Evolutionary conservation across 2,888 invertebrate genomes (phyloP), one percentile per base, ranked within the genome.

Genomic region (Lamellibrachia satsuma): DNA sequence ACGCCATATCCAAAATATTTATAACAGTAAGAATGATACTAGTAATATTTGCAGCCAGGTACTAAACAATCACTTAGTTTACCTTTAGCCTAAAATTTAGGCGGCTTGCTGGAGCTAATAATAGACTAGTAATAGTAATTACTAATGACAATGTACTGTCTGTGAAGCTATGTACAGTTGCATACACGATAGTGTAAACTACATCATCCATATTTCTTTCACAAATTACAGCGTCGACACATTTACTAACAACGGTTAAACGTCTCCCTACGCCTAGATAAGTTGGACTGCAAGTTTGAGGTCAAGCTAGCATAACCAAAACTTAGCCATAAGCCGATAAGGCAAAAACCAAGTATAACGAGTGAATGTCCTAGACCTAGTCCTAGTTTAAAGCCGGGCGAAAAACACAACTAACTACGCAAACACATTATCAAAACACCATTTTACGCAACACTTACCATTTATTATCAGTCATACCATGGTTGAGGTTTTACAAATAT

Each of bases 381-480:
- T n/a, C n/a, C n/a, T 39, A 39, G 39, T 39, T 39, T 39, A 39
- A 39, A 39, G 39, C 39, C 39, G 39, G 39, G 39, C 22, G 22
- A 15, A 75, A 60, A 75, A 75, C 75, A 75, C 75, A 15, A 75
- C 15, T 75, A 75, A 75, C 75, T 75, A 75, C n/a, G 22, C 22
- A 15, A 75, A 22, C 22, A 75, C 75, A 22, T 75, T 75, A 15
- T 75, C n/a, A 22, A 75, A 22, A 75, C 75, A 15, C n/a, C 6
- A 3, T 75, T 75, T 75, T 75, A 6, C 75, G 22, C n/a, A 22
- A 11, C 15, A 75, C 75, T 75, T 75, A 75, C 75, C 75, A 22
- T 75, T 75, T 11, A 75, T 75, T 75, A 75, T 75, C 75, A 75
- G 22, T 75, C 75, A 75, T 75, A 75, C 75, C 75, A 75, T 75